Evolutionary conservation across 2,888 invertebrate genomes (phyloP).

Genomic region (Netelia melanura): DNA sequence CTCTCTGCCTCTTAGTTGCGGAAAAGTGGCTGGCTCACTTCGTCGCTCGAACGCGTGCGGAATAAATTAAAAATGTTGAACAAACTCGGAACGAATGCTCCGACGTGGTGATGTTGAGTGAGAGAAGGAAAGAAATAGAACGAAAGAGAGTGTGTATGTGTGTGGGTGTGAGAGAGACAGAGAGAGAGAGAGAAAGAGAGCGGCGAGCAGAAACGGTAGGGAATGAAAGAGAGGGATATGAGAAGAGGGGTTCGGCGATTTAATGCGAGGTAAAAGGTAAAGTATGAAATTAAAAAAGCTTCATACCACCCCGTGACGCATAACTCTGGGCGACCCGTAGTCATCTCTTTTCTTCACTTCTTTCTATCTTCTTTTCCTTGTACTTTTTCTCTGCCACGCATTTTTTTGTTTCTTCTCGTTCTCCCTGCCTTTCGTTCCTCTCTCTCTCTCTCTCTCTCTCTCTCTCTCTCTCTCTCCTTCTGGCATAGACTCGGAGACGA

Average conservation of each 20-base stretch:
- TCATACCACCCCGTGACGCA: constrained; percentile 59
- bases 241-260: constrained; percentile 45
- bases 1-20: constrained; percentile 1
- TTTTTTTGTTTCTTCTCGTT: constrained; percentile 29
- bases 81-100: constrained; percentile 48
- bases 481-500: constrained; percentile 45
- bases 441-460: neutral
- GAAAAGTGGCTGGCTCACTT: constrained; percentile 43
- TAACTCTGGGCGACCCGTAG: constrained; percentile 45
- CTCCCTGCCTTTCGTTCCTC: constrained; percentile 33
- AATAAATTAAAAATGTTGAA: constrained; percentile 66
- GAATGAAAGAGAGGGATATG: constrained; percentile 34
- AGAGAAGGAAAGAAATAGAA: constrained; percentile 19
- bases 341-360: constrained; percentile 31
- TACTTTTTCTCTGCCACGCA: constrained; percentile 31
- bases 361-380: constrained; percentile 24
- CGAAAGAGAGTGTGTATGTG: constrained; percentile 4
- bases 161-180: neutral
- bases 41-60: constrained; percentile 59
- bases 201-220: constrained; percentile 10
- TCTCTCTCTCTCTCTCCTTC: constrained; percentile 43
- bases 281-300: constrained; percentile 67
- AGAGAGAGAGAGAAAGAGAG: constrained; percentile 17
- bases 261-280: constrained; percentile 54
- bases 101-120: constrained; percentile 36